Conservation (phyloP, 2,113 vertebrate species). For the Rattus norvegicus region DNA sequence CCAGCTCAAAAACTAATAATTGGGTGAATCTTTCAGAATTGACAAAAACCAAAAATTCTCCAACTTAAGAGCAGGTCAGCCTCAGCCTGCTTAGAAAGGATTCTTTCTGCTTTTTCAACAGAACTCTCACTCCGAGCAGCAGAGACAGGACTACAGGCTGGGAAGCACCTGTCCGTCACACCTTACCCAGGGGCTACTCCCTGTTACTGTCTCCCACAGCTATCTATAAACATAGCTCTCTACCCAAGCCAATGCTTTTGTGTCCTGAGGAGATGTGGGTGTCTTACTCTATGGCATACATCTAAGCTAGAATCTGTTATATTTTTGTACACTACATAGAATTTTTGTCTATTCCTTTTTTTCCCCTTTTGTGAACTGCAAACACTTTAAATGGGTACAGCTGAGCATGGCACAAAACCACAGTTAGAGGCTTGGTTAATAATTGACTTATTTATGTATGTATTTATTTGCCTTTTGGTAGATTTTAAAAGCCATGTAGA, state of each 20-base stretch:
- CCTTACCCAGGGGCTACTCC: not conserved
- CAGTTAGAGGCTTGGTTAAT: not conserved
- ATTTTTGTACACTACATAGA: not conserved
- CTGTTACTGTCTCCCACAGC: not conserved
- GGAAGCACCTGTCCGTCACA: not conserved
- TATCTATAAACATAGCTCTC: not conserved
- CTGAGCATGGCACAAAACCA: not conserved
- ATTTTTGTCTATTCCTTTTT: not conserved
- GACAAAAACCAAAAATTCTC: not conserved
- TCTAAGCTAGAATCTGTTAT: not conserved
- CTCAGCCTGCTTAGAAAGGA: not conserved
- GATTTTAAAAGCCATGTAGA: slow-evolving; percentile 22
- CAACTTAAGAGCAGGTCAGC: not conserved
- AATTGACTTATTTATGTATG: not conserved
- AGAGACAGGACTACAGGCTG: not conserved
- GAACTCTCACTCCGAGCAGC: not conserved
- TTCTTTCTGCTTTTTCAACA: slow-evolving; percentile 2
- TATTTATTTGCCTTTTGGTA: slow-evolving; percentile 38
- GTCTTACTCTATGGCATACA: not conserved
- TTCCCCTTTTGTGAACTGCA: not conserved
- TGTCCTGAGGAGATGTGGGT: not conserved
- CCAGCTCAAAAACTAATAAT: not conserved
- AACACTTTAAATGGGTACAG: not conserved
- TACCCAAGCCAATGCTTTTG: not conserved
- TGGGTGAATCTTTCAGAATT: slow-evolving; percentile 2